Base-by-base conservation (phyloP, 2,797 vertebrate species). In the Balearica regulorum region DNA sequence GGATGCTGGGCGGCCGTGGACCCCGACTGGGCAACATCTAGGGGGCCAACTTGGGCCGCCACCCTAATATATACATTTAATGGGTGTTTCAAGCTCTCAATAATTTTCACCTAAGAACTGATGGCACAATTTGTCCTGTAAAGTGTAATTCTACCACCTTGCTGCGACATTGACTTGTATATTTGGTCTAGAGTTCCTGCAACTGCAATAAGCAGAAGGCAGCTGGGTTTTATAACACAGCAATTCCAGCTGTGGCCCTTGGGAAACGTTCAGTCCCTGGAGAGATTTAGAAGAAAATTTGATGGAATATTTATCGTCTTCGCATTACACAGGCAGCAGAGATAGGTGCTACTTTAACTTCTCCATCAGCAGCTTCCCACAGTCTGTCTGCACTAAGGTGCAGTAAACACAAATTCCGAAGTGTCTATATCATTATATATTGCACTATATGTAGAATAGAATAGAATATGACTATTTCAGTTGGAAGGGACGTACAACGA, bases 311-410 rank as follows among this genome's bases (percentile, higher is more conserved):
- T 77, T n/a, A 6, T 44, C 0, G 0, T 25, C 39, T 83, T 62
- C 0, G 0, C 0, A 0, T 51, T 49, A 39, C 19, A 7, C 8
- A 26, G 41, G 41, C 18, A 54, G 33, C 0, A 0, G 9, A 57
- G 39, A 48, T 7, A 68, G 57, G 5, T 49, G 37, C 37, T 68
- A 9, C 57, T 89, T 79, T 10, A 82, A 53, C 24, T 68, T 44
- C 72, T 70, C 69, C 61, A 60, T 28, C 44, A 49, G 69, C 69
- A 64, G 51, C 51, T 80, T 70, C 35, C 13, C 44, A 4, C 7
- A 25, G 64, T 9, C 28, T 0, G 0, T 43, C 62, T 46, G n/a
- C 70, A 49, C 44, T 22, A 9, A n/a, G 9, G 60, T 12, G 16
- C 66, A 68, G 70, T 26, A 28, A 54, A 87, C 89, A 19, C 28